Evolutionary conservation across 2,113 vertebrate genomes (phyloP).

Genomic region (Columba livia): DNA sequence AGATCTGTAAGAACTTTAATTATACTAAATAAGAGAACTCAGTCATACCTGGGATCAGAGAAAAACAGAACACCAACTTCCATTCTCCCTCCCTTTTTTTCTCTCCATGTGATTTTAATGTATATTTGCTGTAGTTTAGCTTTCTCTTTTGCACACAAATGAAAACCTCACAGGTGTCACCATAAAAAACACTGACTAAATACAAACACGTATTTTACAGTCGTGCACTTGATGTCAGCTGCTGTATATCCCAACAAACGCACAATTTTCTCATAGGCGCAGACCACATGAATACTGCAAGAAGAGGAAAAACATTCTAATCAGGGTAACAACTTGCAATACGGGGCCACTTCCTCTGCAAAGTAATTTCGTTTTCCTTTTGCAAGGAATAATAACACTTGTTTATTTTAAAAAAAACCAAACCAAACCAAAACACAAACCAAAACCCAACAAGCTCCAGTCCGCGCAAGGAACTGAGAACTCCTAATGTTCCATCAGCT

Average conservation of each 20-base stretch:
- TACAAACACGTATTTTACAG: background rate
- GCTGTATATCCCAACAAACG: background rate
- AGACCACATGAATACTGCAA: background rate
- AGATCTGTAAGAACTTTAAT: background rate
- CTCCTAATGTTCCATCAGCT: background rate
- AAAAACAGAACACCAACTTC: background rate
- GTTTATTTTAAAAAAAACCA: background rate
- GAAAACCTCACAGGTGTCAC: background rate
- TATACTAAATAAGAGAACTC: background rate
- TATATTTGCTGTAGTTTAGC: background rate
- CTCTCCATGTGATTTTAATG: background rate
- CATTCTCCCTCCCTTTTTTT: background rate
- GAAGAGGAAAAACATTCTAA: background rate
- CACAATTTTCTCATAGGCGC: background rate
- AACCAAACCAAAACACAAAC: background rate
- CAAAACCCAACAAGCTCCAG: background rate
- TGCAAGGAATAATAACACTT: background rate
- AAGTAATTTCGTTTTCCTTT: background rate
- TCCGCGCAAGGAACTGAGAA: background rate
- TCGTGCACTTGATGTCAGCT: background rate
- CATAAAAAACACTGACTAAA: background rate
- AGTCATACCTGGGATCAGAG: background rate
- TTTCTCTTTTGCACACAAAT: background rate
- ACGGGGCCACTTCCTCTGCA: background rate
- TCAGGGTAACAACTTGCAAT: background rate